Conservation (phyloP, 1,140 invertebrate species). For the Aplysia californica region DNA sequence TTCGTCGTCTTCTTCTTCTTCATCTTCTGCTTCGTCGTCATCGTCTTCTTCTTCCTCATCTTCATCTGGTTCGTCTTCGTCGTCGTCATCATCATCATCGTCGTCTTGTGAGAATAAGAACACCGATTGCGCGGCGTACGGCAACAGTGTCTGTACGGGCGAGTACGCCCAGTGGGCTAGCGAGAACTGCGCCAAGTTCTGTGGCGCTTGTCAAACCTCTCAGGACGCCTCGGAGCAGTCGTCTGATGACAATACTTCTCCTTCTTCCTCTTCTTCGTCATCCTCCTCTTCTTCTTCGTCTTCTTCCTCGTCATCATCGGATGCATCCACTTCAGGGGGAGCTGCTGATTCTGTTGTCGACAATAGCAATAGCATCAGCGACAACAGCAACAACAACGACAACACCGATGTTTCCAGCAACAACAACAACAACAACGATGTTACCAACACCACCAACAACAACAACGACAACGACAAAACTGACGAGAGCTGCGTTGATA, state of each 20-base stretch:
- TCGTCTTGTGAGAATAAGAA: constrained; percentile 8
- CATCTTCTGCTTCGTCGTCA: not conserved
- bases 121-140: constrained; percentile 32
- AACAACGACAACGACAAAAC: not conserved
- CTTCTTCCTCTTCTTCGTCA: too few relatives aligned
- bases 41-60: not conserved
- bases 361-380: not conserved
- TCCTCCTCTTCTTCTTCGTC: too few relatives aligned
- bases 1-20: not conserved
- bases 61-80: not conserved
- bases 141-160: constrained; percentile 39
- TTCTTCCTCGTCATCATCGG: too few relatives aligned
- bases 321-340: not conserved
- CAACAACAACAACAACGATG: not conserved
- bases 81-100: not conserved
- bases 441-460: not conserved
- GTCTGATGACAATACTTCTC: not conserved
- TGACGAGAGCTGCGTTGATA: constrained; percentile 23
- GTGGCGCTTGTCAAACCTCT: constrained; percentile 33
- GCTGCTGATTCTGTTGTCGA: not conserved
- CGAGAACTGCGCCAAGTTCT: constrained; percentile 48
- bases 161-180: constrained; percentile 51
- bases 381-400: constrained; percentile 4
- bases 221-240: not conserved
- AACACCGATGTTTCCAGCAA: not conserved